Evolutionary conservation across 2,888 invertebrate genomes (phyloP).

Genomic region (Ectemnius continuus): DNA sequence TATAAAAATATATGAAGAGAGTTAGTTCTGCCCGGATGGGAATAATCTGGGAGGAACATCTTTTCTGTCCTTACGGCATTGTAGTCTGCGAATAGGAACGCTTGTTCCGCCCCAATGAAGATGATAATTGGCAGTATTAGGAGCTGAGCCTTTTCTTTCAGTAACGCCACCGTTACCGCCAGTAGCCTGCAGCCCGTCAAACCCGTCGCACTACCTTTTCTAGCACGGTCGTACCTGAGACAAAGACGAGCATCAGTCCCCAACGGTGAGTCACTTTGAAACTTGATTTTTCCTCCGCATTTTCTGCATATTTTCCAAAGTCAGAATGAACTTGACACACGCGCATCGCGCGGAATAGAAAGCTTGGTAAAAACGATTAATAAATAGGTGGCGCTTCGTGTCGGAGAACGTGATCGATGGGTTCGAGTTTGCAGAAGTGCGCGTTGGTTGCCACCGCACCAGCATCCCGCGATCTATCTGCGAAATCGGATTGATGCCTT

Average conservation of each 20-base stretch:
- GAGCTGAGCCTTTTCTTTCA: conserved; percentile 88
- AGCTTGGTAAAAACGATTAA: too few relatives aligned
- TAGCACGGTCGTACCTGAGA: conserved; percentile 81
- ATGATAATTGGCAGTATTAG: conserved; percentile 93
- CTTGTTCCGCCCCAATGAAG: conserved; percentile 96
- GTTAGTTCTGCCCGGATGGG: too few relatives aligned
- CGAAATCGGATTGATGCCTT: conserved; percentile 11
- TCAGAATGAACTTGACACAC: too few relatives aligned
- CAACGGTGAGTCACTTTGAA: not conserved
- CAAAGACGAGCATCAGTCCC: not conserved
- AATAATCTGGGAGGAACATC: not conserved
- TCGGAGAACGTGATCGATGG: too few relatives aligned
- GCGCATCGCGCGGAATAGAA: too few relatives aligned
- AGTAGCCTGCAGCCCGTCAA: conserved; percentile 84
- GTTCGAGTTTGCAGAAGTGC: too few relatives aligned
- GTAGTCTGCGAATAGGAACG: conserved; percentile 92
- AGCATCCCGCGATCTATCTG: too few relatives aligned
- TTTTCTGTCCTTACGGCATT: conserved; percentile 82
- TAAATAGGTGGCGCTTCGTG: too few relatives aligned
- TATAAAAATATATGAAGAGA: conserved; percentile 70
- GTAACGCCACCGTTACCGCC: conserved; percentile 87
- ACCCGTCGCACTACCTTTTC: conserved; percentile 81
- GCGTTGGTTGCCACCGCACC: too few relatives aligned
- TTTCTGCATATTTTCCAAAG: too few relatives aligned
- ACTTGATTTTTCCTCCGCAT: not conserved